A percentile compares a stretch with the other conserved stretches of the same genome.
Conservation (phyloP, 2,113 vertebrate species). For the Lucifuga dentata region DNA sequence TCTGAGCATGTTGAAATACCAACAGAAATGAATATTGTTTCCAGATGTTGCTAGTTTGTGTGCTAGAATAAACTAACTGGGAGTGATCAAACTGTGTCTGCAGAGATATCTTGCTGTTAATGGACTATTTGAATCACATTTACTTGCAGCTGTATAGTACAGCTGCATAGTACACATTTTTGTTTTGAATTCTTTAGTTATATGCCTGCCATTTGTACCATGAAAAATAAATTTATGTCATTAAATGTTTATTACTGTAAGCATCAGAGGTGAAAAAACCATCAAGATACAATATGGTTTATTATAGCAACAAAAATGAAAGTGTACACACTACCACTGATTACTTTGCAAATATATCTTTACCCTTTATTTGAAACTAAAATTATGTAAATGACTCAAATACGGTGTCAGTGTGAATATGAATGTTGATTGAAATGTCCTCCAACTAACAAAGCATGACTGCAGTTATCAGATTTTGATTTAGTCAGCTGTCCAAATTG, state of each 20-base stretch:
- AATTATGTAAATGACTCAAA: constrained; percentile 20
- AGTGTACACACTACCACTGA: not conserved
- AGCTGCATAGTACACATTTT: constrained; percentile 29
- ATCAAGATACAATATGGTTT: not conserved
- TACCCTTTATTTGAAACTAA: not conserved
- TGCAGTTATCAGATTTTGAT: not conserved
- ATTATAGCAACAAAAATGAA: not conserved
- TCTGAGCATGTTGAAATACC: constrained; percentile 14
- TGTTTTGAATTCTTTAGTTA: constrained; percentile 42
- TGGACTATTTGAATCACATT: not conserved
- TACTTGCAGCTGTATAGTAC: constrained; percentile 20
- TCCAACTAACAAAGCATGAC: too few relatives aligned
- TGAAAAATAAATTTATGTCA: constrained; percentile 30
- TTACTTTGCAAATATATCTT: constrained; percentile 13
- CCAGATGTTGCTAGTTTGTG: constrained; percentile 3
- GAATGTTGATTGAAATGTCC: constrained; percentile 16
- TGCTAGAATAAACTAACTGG: constrained; percentile 22
- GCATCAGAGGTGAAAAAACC: not conserved
- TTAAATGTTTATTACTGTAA: constrained; percentile 19
- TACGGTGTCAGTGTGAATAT: constrained; percentile 7
- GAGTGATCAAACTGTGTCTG: not conserved
- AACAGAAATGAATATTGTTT: constrained; percentile 1
- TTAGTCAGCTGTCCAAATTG: too few relatives aligned
- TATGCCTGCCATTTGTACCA: constrained; percentile 41
- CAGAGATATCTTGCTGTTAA: not conserved